Conservation (phyloP, 2,113 vertebrate species). For the Heterotilapia buettikoferi region DNA sequence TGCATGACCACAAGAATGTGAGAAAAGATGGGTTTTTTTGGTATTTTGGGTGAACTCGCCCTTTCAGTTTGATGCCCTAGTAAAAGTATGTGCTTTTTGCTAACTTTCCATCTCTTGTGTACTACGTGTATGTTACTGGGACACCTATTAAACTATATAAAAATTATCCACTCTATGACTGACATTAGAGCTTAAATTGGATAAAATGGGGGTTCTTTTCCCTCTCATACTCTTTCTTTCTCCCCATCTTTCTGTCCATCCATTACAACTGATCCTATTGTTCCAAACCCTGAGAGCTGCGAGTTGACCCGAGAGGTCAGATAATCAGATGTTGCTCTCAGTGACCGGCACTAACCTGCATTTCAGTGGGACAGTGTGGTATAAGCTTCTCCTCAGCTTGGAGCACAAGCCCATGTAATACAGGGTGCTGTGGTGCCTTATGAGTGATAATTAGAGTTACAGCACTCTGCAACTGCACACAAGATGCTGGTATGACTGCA, state of each 20-base stretch:
- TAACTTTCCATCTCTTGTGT: not conserved
- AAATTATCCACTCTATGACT: not conserved
- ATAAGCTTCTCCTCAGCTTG: not conserved
- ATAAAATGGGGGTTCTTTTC: constrained; percentile 7
- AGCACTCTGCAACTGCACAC: not conserved
- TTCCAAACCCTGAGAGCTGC: constrained; percentile 44
- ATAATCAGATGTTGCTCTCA: constrained; percentile 59
- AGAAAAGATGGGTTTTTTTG: not conserved
- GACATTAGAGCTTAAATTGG: constrained; percentile 8
- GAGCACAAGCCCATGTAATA: not conserved
- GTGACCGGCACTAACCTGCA: constrained; percentile 51
- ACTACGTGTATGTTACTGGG: not conserved
- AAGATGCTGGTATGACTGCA: not conserved
- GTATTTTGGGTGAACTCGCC: not conserved
- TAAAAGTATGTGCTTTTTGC: not conserved
- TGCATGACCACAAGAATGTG: not conserved
- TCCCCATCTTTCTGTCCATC: constrained; percentile 32
- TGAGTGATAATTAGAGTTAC: not conserved
- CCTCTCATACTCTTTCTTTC: not conserved
- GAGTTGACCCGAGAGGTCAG: constrained; percentile 55
- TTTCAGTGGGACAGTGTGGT: constrained; percentile 36
- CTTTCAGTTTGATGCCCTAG: not conserved
- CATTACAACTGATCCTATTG: constrained; percentile 60
- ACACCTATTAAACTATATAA: not conserved
- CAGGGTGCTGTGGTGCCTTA: not conserved